phyloP scores from a whole-genome alignment of 2,888 invertebrate genomes.

The Cetonia aurata region DNA sequence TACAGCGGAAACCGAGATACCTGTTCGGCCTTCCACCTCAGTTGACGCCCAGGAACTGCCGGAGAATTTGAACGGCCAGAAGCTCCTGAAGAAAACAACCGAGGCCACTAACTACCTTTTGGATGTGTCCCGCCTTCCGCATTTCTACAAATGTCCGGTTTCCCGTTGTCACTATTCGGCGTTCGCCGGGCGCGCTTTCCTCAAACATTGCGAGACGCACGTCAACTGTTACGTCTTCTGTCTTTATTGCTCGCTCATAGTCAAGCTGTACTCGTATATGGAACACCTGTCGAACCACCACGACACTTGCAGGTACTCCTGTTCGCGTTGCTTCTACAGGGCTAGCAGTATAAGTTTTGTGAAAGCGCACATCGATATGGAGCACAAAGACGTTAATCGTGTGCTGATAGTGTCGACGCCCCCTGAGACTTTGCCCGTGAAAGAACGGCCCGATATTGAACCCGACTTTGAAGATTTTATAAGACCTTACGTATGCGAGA shows the following conservation, averaged over 20 bases:
- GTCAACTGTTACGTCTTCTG: conserved; percentile 58
- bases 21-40: not conserved
- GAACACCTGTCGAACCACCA: conserved; percentile 75
- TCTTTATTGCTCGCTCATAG: conserved; percentile 67
- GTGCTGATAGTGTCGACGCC: conserved; percentile 7
- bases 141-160: conserved; percentile 72
- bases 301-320: conserved; percentile 73
- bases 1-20: not conserved
- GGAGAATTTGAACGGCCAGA: not conserved
- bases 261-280: conserved; percentile 63
- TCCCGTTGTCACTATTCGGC: conserved; percentile 68
- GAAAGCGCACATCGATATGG: conserved; percentile 70
- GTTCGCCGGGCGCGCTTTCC: conserved; percentile 60
- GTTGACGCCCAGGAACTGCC: not conserved
- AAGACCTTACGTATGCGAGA: conserved; percentile 55
- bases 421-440: not conserved
- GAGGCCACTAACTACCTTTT: conserved; percentile 61
- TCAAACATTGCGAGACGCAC: conserved; percentile 62
- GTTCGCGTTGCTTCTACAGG: conserved; percentile 78
- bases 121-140: conserved; percentile 60
- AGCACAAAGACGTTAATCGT: conserved; percentile 55
- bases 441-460: not conserved
- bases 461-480: conserved; percentile 42
- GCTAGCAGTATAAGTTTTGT: conserved; percentile 73
- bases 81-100: conserved; percentile 50